These are phyloP conservation scores for Argyra leucocephala DNA, from an alignment of 2,888 invertebrate genomes.

Conservation along the genomic window DNA sequence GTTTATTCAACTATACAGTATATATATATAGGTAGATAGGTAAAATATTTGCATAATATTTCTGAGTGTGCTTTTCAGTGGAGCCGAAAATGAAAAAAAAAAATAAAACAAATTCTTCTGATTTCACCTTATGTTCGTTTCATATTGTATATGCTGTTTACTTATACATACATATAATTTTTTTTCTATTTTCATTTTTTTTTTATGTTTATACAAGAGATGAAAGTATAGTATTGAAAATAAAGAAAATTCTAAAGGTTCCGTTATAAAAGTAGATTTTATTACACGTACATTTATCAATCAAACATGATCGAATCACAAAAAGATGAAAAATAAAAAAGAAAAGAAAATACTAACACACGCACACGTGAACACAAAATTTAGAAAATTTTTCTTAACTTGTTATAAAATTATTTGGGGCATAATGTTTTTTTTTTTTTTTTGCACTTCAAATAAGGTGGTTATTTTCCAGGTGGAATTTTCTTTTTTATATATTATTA, in stretches of 20 bases:
- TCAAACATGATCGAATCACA: not conserved
- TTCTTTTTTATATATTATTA: not conserved
- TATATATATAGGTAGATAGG: no score
- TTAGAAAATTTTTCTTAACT: not conserved
- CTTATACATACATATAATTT: no score
- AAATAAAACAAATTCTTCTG: not conserved
- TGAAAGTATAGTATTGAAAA: no score
- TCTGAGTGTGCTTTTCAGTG: no score
- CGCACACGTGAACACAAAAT: not conserved
- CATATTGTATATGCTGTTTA: no score
- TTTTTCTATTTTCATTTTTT: no score
- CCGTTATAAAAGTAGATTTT: not conserved
- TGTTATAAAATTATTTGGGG: not conserved
- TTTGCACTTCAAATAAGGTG: not conserved
- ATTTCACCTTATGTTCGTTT: not conserved
- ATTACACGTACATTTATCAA: not conserved
- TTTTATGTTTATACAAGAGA: no score
- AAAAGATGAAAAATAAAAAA: not conserved
- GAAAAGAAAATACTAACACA: no score
- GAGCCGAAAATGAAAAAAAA: no score
- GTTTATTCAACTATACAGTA: no score
- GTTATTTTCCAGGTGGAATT: not conserved
- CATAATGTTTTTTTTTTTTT: not conserved
- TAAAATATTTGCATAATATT: no score
- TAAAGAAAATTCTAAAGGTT: no score